Base-by-base conservation (phyloP, 1,140 invertebrate species). In the Sycobia sp. region DNA sequence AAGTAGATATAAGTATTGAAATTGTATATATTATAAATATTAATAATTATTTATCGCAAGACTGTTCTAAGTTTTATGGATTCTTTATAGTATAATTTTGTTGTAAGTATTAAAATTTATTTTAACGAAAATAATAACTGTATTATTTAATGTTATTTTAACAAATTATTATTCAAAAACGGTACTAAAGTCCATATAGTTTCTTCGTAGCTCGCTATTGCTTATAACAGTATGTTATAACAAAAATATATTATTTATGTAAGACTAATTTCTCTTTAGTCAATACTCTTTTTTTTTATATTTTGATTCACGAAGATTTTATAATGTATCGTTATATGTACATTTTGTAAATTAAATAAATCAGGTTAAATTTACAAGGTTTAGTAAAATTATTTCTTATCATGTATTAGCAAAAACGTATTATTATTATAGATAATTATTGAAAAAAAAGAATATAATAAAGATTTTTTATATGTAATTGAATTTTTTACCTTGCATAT, bases 271-370 rank as follows among this genome's bases (percentile, higher is more conserved):
- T 29, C 13, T 51, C 2, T 27, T 54, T 54, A 46, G n/a, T 53
- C 61, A 62, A 36, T 11, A 39, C 11, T 51, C n/a, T 10, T 16
- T 27, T 56, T 55, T 65, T 50, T 46, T 53, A 44, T 41, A 53
- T 64, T 49, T 57, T 68, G 61, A 53, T 66, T 44, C n/a, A 61
- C 46, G 20, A 58, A 32, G 9, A 47, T 60, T 58, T 58, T 62
- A 51, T 54, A 62, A 57, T 39, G 18, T 36, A 32, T 55, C 34
- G n/a, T 46, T 54, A 18, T 60, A 65, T 55, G 51, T 65, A 65
- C 57, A 65, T 68, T 63, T 60, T 63, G 39, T 57, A 55, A 62
- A 62, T 47, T 50, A 20, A 65, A 59, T 53, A 64, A 63, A 63
- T 39, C 38, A 44, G 46, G 41, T 63, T 56, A 49, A 41, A 49